Evolutionary conservation across 1,140 invertebrate genomes (phyloP).

Genomic region (Pinna nobilis): DNA sequence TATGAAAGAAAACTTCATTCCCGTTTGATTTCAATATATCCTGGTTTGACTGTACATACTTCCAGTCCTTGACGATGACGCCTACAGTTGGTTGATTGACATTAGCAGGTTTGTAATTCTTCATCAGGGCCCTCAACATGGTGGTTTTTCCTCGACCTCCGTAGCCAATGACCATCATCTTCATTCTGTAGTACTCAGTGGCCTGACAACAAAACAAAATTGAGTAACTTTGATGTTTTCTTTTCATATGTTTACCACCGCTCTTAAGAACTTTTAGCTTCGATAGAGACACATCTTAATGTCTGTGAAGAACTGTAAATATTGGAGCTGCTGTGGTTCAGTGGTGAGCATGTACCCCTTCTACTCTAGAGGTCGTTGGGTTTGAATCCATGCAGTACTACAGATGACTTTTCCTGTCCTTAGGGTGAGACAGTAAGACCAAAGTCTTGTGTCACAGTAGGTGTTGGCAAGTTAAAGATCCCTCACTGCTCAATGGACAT

Average conservation of each 20-base stretch:
- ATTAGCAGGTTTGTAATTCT: constrained; percentile 81
- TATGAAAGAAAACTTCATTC: not conserved
- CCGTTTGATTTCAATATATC: not conserved
- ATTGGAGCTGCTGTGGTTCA: not conserved
- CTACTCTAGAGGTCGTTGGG: not conserved
- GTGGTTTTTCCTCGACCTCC: constrained; percentile 96
- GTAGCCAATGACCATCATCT: constrained; percentile 97
- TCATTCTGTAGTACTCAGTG: constrained; percentile 96
- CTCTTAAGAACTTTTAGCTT: not conserved
- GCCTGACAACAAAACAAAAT: constrained; percentile 68
- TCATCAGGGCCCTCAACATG: constrained; percentile 90
- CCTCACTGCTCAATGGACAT: no score
- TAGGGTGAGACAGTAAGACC: not conserved
- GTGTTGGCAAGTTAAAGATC: no score
- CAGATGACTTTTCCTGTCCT: not conserved
- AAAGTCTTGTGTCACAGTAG: no score
- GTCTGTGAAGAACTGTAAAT: not conserved
- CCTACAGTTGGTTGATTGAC: constrained; percentile 64
- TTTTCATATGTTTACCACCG: not conserved
- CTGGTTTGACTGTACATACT: constrained; percentile 46
- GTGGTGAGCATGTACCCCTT: not conserved
- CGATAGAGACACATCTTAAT: not conserved
- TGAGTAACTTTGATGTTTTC: not conserved
- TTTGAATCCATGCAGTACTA: not conserved
- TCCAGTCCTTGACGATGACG: constrained; percentile 70